phyloP scores from a whole-genome alignment of 2,113 vertebrate species.

The Eptesicus fuscus region DNA sequence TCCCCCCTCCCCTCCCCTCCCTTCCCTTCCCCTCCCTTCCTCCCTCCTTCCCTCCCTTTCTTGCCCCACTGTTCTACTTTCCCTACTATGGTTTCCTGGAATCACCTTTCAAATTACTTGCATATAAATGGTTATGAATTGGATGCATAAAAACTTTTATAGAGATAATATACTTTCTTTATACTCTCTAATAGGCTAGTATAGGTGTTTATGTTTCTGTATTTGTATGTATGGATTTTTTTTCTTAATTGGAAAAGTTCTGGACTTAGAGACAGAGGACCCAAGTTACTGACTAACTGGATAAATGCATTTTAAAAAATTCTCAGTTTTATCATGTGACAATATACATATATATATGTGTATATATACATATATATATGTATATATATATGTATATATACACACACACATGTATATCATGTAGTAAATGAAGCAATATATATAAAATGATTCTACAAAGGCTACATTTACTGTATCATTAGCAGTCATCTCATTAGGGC shows the following conservation, averaged over 20 bases:
- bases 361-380: not conserved
- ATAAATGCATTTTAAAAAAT: not conserved
- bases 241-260: not conserved
- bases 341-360: not conserved
- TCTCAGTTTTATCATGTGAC: not conserved
- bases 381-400: not conserved
- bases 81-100: not conserved
- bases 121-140: not conserved
- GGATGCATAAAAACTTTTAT: not conserved
- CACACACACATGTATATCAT: not conserved
- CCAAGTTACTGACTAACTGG: not conserved
- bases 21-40: fast-evolving
- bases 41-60: not conserved
- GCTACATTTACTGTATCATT: not conserved
- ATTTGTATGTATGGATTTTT: not conserved
- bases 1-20: fast-evolving
- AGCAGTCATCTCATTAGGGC: not conserved
- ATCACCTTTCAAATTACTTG: not conserved
- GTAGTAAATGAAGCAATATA: not conserved
- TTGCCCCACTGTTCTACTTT: not conserved
- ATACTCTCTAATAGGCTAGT: not conserved
- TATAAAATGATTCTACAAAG: not conserved
- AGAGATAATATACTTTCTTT: not conserved
- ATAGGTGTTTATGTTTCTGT: not conserved
- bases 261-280: not conserved